These are phyloP conservation scores for Pseudomyrmex cubaensis DNA, from an alignment of 1,140 invertebrate species.

Conservation along the genomic window DNA sequence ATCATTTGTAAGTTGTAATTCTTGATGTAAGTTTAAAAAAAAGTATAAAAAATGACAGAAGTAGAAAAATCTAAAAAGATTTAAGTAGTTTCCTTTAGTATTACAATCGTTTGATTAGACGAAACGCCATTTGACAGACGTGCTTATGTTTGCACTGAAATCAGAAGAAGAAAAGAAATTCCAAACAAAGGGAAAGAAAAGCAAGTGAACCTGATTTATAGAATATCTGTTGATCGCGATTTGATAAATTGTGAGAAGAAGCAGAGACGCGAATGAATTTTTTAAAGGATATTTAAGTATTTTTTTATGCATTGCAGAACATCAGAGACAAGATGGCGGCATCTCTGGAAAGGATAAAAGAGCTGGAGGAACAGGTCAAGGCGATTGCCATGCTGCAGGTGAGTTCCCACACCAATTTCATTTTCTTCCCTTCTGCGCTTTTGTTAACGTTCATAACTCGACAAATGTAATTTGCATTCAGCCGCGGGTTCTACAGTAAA, in stretches of 20 bases:
- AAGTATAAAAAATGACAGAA: too few species aligned
- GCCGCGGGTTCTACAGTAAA: slow-evolving; percentile 25
- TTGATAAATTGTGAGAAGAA: not conserved
- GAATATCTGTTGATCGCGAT: not conserved
- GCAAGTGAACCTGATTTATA: too few species aligned
- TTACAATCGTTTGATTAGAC: too few species aligned
- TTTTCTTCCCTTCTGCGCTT: slow-evolving; percentile 26
- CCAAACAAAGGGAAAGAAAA: too few species aligned
- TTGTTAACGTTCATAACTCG: slow-evolving; percentile 41
- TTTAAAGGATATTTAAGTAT: too few species aligned
- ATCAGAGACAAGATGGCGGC: slow-evolving; percentile 92
- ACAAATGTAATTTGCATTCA: slow-evolving; percentile 43
- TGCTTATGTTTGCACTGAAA: too few species aligned
- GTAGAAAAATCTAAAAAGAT: too few species aligned
- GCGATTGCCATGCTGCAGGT: slow-evolving; percentile 93
- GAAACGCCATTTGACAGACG: too few species aligned
- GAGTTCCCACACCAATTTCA: slow-evolving; percentile 62
- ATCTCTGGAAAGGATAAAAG: slow-evolving; percentile 91
- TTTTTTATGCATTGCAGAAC: slow-evolving; percentile 81
- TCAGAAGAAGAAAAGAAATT: too few species aligned
- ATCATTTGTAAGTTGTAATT: too few species aligned
- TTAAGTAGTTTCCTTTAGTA: too few species aligned
- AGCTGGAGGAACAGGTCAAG: slow-evolving; percentile 94
- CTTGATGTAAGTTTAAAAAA: too few species aligned
- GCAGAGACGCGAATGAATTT: not conserved